Evolutionary conservation across 2,797 vertebrate species (phyloP).

Genomic region (Coregonus sp.): DNA sequence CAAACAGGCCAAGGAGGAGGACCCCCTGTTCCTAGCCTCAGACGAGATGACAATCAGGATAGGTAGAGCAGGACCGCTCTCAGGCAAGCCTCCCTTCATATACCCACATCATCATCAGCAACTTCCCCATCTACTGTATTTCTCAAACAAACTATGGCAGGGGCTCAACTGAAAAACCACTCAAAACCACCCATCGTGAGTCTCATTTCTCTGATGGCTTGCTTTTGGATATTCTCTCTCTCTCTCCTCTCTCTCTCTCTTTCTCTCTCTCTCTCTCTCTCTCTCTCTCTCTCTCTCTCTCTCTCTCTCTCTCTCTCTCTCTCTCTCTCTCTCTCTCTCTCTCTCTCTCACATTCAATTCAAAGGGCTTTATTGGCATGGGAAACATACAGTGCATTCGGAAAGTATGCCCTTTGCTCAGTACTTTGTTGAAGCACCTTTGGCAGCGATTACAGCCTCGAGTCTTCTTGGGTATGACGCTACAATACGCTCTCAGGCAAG

Average conservation of each 20-base stretch:
- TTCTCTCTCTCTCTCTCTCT: too few relatives aligned
- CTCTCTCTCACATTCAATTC: too few relatives aligned
- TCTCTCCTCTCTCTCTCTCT: too few relatives aligned
- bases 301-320: too few relatives aligned
- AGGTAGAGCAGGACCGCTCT: constrained; percentile 86
- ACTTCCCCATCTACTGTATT: constrained; percentile 5
- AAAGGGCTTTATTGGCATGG: too few relatives aligned
- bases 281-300: too few relatives aligned
- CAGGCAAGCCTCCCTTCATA: constrained; percentile 95
- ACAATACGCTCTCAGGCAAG: constrained; percentile 94
- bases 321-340: too few relatives aligned
- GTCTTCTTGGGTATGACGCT: too few relatives aligned
- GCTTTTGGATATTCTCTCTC: background rate
- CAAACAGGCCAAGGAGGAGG: constrained; percentile 71
- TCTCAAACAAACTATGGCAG: background rate
- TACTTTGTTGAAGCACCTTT: too few relatives aligned
- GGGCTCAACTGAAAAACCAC: background rate
- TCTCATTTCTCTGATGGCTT: constrained; percentile 66
- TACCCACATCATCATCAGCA: constrained; percentile 64
- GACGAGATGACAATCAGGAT: constrained; percentile 90
- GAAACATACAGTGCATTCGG: too few relatives aligned
- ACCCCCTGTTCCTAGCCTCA: constrained; percentile 35
- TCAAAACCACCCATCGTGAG: constrained; percentile 6
- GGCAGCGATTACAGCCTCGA: too few relatives aligned
- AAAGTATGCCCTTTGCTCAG: too few relatives aligned